These are phyloP conservation scores for Sthenelais limicola DNA, from an alignment of 2,888 invertebrate genomes.

Conservation along the genomic window DNA sequence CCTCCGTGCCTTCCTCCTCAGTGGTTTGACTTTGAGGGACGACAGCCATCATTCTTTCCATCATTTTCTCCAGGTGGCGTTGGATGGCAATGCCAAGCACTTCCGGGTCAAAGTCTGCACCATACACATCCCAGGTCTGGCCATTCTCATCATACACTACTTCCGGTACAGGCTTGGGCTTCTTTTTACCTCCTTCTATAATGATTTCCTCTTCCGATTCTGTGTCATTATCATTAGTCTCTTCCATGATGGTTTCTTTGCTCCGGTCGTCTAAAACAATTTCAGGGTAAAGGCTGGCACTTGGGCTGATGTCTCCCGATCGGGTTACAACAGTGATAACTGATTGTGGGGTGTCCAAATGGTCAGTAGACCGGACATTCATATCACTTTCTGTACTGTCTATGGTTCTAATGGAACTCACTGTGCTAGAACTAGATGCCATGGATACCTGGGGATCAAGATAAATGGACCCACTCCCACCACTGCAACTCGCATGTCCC, in stretches of 20 bases:
- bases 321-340: background rate
- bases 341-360: background rate
- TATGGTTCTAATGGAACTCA: slow-evolving; percentile 29
- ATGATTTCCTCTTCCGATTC: background rate
- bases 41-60: slow-evolving; percentile 40
- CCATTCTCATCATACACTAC: slow-evolving; percentile 56
- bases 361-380: background rate
- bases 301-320: background rate
- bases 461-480: slow-evolving; percentile 3
- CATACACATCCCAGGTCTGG: slow-evolving; percentile 60
- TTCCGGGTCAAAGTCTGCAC: slow-evolving; percentile 58
- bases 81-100: slow-evolving; percentile 56
- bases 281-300: slow-evolving; percentile 22
- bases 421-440: slow-evolving; percentile 41
- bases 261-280: slow-evolving; percentile 33
- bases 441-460: slow-evolving; percentile 39
- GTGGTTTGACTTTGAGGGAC: background rate
- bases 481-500: slow-evolving; percentile 22
- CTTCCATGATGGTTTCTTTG: slow-evolving; percentile 39
- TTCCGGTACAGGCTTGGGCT: slow-evolving; percentile 46
- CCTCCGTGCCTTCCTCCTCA: background rate
- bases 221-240: background rate
- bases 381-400: slow-evolving; percentile 14
- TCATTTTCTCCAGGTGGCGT: slow-evolving; percentile 52
- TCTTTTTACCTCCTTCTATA: slow-evolving; percentile 1